Base-by-base conservation (phyloP, 1,140 invertebrate genomes). In the Lordiphosa mommai region DNA sequence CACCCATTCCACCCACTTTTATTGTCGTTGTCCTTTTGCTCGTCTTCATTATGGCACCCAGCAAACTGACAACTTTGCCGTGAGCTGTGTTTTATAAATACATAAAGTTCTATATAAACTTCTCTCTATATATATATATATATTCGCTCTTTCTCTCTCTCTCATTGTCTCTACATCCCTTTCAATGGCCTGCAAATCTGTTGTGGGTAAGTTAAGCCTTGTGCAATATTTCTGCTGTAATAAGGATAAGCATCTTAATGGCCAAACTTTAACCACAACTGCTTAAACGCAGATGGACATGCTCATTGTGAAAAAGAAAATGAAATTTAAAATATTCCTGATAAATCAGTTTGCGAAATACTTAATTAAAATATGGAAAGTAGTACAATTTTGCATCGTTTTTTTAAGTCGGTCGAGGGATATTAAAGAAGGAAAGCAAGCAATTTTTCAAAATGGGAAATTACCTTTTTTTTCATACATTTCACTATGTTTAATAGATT, bases 11-110 rank as follows among this genome's bases (percentile, higher is more conserved):
- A 27, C 20, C 40, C 38, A 41, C 38, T 23, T 41, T 43, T 27
- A 27, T 23, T 43, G 40, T 43, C 40, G 23, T 13, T 29, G 13
- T 43, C 3, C 12, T 41, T 41, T 41, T 41, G 17, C 17, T 20
- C 17, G 16, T 43, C 40, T 43, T 43, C 12, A 43, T 43, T 43
- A 43, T 43, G 10, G 12, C 23, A 27, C 23, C 23, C 23, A 27
- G 23, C 23, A 27, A 27, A 27, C 23, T 27, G 20, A 43, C 20
- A 43, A 43, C 40, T 29, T 43, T 43, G 40, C 40, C 40, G 10
- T 29, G 10, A 27, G 40, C 20, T 43, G 9, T 43, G 40, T 43
- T 43, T 43, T 43, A 43, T 43, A 43, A 43, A 43, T 43, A 43
- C 40, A 27, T 43, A 17, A 27, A 23, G 38, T 27, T 43, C 9